Percentiles rank a stretch among this genome's conserved stretches.
Conservation (phyloP, 2,797 vertebrate species). For the Vireo griseus region DNA sequence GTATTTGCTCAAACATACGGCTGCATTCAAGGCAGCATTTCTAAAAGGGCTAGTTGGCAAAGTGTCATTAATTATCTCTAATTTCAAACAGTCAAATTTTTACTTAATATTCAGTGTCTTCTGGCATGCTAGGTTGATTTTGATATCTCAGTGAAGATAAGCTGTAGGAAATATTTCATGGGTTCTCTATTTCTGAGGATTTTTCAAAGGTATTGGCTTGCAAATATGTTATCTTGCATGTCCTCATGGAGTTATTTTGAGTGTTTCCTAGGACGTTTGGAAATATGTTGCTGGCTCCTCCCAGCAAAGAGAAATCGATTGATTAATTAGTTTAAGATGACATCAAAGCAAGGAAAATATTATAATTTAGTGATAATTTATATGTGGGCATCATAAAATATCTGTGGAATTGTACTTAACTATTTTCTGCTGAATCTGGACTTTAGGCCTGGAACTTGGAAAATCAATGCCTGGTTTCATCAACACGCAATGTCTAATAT, state of each 20-base stretch:
- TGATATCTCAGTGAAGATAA: background rate
- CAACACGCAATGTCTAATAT: conserved; percentile 52
- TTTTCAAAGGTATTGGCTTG: background rate
- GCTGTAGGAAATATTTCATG: background rate
- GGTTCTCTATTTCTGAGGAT: background rate
- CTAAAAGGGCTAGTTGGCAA: background rate
- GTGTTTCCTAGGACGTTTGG: background rate
- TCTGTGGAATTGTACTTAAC: background rate
- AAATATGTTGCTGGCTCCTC: background rate
- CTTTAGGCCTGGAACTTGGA: conserved; percentile 73
- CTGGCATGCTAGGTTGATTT: background rate
- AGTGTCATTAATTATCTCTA: background rate
- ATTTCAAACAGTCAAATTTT: background rate
- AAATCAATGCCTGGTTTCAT: conserved; percentile 65
- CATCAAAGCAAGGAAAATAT: background rate
- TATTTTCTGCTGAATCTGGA: background rate
- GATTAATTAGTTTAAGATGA: background rate
- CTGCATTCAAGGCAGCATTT: background rate
- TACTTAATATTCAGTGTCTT: background rate
- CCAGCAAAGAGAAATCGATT: background rate
- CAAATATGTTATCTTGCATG: background rate
- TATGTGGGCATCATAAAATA: background rate
- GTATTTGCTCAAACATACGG: background rate
- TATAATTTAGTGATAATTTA: background rate
- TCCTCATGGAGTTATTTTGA: background rate